Conservation (phyloP, 2,888 invertebrate species). For the Chesias legatella region DNA sequence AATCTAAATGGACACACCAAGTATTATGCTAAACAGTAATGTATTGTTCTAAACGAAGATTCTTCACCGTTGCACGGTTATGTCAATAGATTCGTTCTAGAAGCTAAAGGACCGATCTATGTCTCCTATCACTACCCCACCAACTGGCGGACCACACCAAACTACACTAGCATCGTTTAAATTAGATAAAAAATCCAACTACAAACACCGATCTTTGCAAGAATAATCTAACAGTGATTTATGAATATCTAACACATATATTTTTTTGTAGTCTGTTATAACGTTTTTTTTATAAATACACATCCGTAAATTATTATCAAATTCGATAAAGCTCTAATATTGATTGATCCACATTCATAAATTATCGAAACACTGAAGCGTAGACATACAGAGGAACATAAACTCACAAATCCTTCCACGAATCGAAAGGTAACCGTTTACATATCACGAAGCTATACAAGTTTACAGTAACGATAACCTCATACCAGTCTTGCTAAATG, state of each 20-base stretch:
- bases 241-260: constrained; percentile 46
- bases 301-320: constrained; percentile 78
- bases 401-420: constrained; percentile 10
- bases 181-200: constrained; percentile 67
- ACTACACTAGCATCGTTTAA: constrained; percentile 72
- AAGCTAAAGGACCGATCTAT: constrained; percentile 59
- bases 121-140: constrained; percentile 44
- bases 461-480: constrained; percentile 38
- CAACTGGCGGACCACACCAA: constrained; percentile 46
- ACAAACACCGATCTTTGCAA: constrained; percentile 60
- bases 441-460: constrained; percentile 31
- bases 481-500: constrained; percentile 47
- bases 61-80: constrained; percentile 43
- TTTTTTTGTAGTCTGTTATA: constrained; percentile 41
- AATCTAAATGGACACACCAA: constrained; percentile 53
- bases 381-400: constrained; percentile 37
- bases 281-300: constrained; percentile 62
- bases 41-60: constrained; percentile 62
- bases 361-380: constrained; percentile 45
- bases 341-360: constrained; percentile 79
- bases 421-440: constrained; percentile 11
- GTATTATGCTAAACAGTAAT: constrained; percentile 60
- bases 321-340: constrained; percentile 80
- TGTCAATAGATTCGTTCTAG: constrained; percentile 58
- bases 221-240: constrained; percentile 64